Percentiles rank a stretch among this genome's conserved stretches.
Conservation (phyloP, 2,113 vertebrate genomes). For the Semnornis frantzii region DNA sequence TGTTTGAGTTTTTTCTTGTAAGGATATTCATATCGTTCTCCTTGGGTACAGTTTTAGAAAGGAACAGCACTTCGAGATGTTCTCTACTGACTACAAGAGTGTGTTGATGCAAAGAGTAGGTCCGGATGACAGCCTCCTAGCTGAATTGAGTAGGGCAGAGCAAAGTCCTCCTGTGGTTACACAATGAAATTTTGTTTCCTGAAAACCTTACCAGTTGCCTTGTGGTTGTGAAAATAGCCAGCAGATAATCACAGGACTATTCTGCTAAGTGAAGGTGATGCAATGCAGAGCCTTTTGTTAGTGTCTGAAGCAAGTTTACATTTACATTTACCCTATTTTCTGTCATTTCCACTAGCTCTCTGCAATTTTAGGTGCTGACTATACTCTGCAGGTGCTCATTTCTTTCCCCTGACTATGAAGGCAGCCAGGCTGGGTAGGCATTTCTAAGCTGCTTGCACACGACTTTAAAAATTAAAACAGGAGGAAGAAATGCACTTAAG, state of each 20-base stretch:
- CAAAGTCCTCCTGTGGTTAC: neutral
- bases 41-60: neutral
- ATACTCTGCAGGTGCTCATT: neutral
- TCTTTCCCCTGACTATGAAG: neutral
- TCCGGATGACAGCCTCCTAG: neutral
- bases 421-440: neutral
- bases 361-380: neutral
- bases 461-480: conserved; percentile 10
- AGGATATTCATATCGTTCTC: neutral
- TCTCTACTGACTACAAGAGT: neutral
- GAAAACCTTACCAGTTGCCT: neutral
- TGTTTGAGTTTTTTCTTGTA: neutral
- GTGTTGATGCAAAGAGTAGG: neutral
- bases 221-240: neutral
- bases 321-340: neutral
- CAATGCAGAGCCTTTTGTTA: neutral
- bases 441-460: neutral
- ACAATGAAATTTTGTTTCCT: neutral
- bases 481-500: neutral
- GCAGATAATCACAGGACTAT: neutral
- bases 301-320: neutral
- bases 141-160: neutral
- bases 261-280: neutral
- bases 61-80: neutral
- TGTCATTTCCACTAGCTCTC: neutral